phyloP scores from a whole-genome alignment of 23 tunicate species.

The Trididemnum clinides region DNA sequence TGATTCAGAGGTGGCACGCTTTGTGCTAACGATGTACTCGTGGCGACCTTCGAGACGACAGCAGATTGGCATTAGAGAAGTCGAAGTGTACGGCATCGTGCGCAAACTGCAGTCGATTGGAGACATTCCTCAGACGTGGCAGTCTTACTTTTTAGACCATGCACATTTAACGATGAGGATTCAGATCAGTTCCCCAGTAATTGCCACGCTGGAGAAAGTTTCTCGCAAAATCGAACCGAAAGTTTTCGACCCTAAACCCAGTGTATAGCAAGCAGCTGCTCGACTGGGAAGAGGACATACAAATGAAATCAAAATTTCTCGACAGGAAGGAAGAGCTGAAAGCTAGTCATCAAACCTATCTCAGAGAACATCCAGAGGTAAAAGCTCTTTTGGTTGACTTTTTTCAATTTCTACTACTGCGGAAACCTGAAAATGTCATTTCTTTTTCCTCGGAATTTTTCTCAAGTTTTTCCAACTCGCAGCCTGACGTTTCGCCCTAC shows the following conservation, averaged over 20 bases:
- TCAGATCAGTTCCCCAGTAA: conserved; percentile 74
- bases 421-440: conserved; percentile 78
- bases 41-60: conserved; percentile 67
- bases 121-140: conserved; percentile 86
- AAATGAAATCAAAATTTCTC: conserved; percentile 72
- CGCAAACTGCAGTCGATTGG: conserved; percentile 43
- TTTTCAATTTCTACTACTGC: conserved; percentile 78
- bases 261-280: conserved; percentile 69
- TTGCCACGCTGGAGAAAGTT: conserved; percentile 46
- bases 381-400: conserved; percentile 80
- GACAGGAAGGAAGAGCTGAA: conserved; percentile 78
- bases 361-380: conserved; percentile 83
- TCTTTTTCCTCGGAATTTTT: conserved; percentile 78
- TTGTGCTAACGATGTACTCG: conserved; percentile 58
- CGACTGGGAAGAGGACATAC: conserved; percentile 86
- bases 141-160: conserved; percentile 72
- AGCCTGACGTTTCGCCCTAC: conserved; percentile 76
- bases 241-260: conserved; percentile 61
- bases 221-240: conserved; percentile 73
- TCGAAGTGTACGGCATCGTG: conserved; percentile 78
- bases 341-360: conserved; percentile 78
- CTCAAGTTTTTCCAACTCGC: conserved; percentile 66
- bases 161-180: conserved; percentile 86
- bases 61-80: conserved; percentile 52
- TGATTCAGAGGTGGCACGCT: conserved; percentile 57